Percentiles rank a stretch among this genome's conserved stretches.
These are phyloP conservation scores for Heteronetta atricapilla DNA, from an alignment of 2,113 vertebrate genomes.

Conservation along the genomic window DNA sequence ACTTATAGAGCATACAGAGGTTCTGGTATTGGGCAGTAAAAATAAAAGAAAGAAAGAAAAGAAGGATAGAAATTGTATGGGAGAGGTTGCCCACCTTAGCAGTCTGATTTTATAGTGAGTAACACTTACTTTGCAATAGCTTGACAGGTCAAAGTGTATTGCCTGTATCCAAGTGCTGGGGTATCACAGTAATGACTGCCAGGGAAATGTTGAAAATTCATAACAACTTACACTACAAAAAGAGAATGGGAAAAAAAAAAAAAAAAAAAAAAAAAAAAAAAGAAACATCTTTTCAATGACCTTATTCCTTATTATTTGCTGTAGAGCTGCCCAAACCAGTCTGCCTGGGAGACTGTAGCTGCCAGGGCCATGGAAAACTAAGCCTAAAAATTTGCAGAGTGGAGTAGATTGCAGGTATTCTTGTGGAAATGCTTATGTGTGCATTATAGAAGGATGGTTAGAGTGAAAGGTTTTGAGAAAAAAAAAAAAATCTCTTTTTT, in stretches of 20 bases:
- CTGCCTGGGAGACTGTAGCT: background rate
- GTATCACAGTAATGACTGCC: background rate
- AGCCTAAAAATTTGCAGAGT: background rate
- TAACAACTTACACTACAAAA: background rate
- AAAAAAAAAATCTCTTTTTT: background rate
- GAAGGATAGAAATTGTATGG: background rate
- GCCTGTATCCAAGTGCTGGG: background rate
- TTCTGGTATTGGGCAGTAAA: background rate
- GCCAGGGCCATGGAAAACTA: background rate
- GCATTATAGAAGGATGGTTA: background rate
- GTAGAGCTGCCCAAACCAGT: background rate
- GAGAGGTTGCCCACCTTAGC: background rate
- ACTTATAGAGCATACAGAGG: background rate
- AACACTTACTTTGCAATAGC: background rate
- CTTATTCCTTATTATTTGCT: background rate
- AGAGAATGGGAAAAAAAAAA: background rate
- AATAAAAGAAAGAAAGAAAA: too few relatives aligned
- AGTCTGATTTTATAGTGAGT: background rate
- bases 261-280: background rate
- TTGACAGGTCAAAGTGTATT: background rate
- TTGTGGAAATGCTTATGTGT: background rate
- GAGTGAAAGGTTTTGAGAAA: background rate
- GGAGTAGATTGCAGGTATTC: background rate
- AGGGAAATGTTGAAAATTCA: background rate
- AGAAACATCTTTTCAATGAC: background rate